phyloP scores from a whole-genome alignment of 1,140 invertebrate species.

The Babylonia areolata region DNA sequence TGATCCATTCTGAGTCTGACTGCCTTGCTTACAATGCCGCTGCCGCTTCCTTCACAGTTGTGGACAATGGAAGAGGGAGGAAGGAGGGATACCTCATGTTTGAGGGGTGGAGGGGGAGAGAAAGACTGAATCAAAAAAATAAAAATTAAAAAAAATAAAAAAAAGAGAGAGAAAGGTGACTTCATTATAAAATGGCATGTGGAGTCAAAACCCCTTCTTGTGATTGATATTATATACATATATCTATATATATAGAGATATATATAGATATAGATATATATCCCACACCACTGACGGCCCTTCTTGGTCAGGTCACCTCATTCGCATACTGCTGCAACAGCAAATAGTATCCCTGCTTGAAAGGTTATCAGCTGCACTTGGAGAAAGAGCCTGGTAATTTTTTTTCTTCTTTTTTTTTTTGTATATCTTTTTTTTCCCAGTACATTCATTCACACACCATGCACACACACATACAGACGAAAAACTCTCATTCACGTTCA shows the following conservation, averaged over 20 bases:
- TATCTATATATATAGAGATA: too few relatives aligned
- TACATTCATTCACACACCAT: neutral
- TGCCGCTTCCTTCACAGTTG: slow-evolving; percentile 5
- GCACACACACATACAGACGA: too few relatives aligned
- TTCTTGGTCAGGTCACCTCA: neutral
- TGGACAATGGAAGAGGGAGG: neutral
- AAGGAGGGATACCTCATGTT: neutral
- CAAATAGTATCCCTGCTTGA: neutral
- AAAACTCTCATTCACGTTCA: neutral
- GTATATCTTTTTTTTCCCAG: too few relatives aligned
- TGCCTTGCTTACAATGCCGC: slow-evolving; percentile 17
- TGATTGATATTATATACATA: too few relatives aligned
- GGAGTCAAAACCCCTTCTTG: too few relatives aligned
- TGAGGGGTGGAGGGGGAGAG: too few relatives aligned
- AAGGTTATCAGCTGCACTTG: slow-evolving; percentile 21
- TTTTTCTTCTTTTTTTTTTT: neutral
- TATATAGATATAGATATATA: too few relatives aligned
- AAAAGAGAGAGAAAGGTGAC: too few relatives aligned
- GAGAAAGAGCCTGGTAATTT: slow-evolving; percentile 19
- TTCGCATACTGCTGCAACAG: neutral
- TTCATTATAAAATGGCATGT: too few relatives aligned
- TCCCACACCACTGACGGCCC: neutral
- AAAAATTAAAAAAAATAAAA: too few relatives aligned
- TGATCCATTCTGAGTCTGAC: neutral
- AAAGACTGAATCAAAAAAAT: too few relatives aligned